Conservation (phyloP, 2,888 invertebrate genomes). For the Agonopterix subpropinquella region DNA sequence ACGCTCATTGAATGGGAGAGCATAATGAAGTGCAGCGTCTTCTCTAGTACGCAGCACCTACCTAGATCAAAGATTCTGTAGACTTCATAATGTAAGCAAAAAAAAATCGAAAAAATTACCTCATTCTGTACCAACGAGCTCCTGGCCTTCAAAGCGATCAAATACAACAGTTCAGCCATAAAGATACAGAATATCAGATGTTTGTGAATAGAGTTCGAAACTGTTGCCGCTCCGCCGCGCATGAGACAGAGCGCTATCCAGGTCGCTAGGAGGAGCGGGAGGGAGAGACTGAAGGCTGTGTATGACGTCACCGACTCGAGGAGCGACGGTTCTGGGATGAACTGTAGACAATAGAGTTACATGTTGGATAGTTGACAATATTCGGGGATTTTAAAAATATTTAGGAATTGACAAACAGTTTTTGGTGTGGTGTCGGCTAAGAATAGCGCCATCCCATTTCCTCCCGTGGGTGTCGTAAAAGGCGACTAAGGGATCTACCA, state of each 20-base stretch:
- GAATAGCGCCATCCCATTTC: too few species aligned
- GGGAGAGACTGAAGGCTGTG: conserved; percentile 89
- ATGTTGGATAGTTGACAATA: too few species aligned
- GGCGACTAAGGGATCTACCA: too few species aligned
- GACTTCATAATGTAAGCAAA: too few species aligned
- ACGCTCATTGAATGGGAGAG: too few species aligned
- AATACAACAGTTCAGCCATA: conserved; percentile 88
- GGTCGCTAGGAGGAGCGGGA: conserved; percentile 86
- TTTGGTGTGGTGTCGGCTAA: too few species aligned
- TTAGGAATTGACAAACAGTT: too few species aligned
- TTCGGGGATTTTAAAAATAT: too few species aligned
- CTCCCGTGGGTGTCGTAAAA: too few species aligned
- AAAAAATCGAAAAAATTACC: conserved; percentile 46
- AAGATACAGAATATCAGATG: conserved; percentile 95
- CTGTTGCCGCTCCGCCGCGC: conserved; percentile 87
- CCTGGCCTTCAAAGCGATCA: conserved; percentile 90
- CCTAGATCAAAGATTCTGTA: too few species aligned
- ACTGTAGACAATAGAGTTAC: conserved; percentile 45
- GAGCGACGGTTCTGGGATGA: conserved; percentile 90
- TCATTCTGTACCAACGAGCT: conserved; percentile 88
- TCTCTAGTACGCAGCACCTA: too few species aligned
- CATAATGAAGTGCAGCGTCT: too few species aligned
- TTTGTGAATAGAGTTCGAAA: conserved; percentile 95
- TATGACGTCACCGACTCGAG: conserved; percentile 92
- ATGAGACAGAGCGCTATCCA: conserved; percentile 88